phyloP scores from a whole-genome alignment of 1,140 invertebrate genomes.

The Hesperophylax magnus region DNA sequence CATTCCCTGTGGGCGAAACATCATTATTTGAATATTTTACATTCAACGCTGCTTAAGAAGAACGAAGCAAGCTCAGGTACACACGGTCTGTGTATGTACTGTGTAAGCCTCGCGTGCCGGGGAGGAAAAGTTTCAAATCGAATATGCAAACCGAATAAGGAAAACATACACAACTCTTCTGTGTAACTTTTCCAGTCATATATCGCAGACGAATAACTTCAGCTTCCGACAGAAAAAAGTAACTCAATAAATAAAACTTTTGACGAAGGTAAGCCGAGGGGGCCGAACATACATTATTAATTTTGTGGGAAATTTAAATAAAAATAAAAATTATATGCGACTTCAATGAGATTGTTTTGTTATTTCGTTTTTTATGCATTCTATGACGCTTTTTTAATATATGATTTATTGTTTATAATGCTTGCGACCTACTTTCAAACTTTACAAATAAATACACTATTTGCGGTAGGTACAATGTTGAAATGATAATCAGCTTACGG shows the following conservation, averaged over 20 bases:
- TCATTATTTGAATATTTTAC: conserved; percentile 41
- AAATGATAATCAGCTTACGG: too few species aligned
- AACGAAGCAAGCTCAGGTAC: conserved; percentile 7
- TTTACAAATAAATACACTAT: too few species aligned
- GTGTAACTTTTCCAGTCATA: conserved; percentile 46
- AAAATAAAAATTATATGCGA: neutral
- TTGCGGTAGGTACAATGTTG: too few species aligned
- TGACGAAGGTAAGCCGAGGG: neutral
- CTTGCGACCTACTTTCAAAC: too few species aligned
- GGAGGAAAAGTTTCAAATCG: conserved; percentile 53
- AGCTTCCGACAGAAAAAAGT: conserved; percentile 39
- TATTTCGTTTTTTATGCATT: neutral
- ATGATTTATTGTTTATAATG: too few species aligned
- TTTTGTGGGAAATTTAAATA: neutral
- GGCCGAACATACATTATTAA: conserved; percentile 18
- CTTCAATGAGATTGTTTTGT: neutral
- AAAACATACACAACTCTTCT: conserved; percentile 44
- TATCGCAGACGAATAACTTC: conserved; percentile 49
- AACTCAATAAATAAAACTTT: conserved; percentile 54
- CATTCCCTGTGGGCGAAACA: conserved; percentile 8
- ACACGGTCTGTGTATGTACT: neutral
- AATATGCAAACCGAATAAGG: conserved; percentile 51
- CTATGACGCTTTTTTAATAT: too few species aligned
- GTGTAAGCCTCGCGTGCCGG: neutral
- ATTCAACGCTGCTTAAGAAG: conserved; percentile 30